These are phyloP conservation scores for Rhopalosiphum padi DNA, from an alignment of 1,140 invertebrate genomes.

Conservation along the genomic window DNA sequence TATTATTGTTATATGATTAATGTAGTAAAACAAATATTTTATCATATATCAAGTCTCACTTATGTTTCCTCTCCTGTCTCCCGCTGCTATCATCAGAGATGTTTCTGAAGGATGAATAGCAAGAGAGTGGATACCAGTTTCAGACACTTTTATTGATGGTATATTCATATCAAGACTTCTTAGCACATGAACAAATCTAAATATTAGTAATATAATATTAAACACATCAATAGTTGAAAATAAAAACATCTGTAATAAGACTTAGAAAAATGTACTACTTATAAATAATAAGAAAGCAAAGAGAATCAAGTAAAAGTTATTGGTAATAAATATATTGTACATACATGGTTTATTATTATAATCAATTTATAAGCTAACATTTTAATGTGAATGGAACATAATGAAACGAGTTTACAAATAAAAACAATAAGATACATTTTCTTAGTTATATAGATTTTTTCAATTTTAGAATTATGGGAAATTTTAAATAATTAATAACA, in stretches of 20 bases:
- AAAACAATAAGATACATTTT: too few species aligned
- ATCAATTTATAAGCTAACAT: too few species aligned
- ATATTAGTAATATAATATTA: not conserved
- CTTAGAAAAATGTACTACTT: not conserved
- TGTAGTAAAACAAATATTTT: not conserved
- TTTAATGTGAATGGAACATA: too few species aligned
- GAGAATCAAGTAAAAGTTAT: too few species aligned
- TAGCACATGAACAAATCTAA: conserved; percentile 48
- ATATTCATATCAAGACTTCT: conserved; percentile 13
- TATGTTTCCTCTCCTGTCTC: conserved; percentile 59
- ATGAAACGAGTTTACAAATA: too few species aligned
- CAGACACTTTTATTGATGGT: conserved; percentile 57
- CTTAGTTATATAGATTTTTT: too few species aligned
- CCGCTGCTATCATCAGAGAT: conserved; percentile 59
- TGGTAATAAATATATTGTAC: too few species aligned
- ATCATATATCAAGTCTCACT: conserved; percentile 40
- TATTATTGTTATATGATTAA: not conserved
- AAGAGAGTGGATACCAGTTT: conserved; percentile 59
- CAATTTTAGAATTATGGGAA: too few species aligned
- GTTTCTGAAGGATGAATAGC: conserved; percentile 60
- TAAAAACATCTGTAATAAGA: not conserved
- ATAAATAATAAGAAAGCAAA: not conserved
- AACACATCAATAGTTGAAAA: not conserved
- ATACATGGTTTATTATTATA: too few species aligned
- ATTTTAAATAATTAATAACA: not conserved